Conservation (phyloP, 1,140 invertebrate genomes). For the Drosophila fuyamai region DNA sequence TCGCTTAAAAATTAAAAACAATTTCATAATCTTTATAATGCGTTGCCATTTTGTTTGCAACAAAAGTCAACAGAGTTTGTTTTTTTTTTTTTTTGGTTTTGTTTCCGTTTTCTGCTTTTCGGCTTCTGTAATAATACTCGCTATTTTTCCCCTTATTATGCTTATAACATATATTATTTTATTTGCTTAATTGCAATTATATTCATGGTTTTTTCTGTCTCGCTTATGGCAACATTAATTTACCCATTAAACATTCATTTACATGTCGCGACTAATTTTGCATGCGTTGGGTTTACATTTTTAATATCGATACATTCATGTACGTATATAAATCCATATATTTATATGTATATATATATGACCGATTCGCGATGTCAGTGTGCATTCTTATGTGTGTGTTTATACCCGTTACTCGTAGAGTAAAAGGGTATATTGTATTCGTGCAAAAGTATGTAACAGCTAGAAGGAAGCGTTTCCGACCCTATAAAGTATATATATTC, state of each 20-base stretch:
- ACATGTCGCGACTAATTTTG: constrained; percentile 79
- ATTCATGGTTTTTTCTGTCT: constrained; percentile 20
- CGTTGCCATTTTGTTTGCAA: constrained; percentile 64
- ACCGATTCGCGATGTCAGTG: neutral
- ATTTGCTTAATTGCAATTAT: constrained; percentile 52
- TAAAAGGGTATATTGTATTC: too few relatives aligned
- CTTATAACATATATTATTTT: constrained; percentile 50
- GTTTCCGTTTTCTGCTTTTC: constrained; percentile 18
- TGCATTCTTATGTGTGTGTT: constrained; percentile 17
- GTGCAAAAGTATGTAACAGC: too few relatives aligned
- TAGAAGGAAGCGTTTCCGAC: too few relatives aligned
- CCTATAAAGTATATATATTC: too few relatives aligned
- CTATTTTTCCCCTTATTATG: constrained; percentile 35
- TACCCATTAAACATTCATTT: constrained; percentile 81
- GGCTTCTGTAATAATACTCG: constrained; percentile 19
- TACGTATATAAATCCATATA: constrained; percentile 13
- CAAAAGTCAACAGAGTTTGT: constrained; percentile 55
- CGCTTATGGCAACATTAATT: constrained; percentile 59
- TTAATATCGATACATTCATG: constrained; percentile 55
- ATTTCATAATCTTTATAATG: constrained; percentile 70
- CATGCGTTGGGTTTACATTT: constrained; percentile 69
- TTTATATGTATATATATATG: constrained; percentile 22
- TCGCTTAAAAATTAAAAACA: constrained; percentile 75
- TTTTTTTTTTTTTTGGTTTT: neutral
- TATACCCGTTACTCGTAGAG: too few relatives aligned